Conservation (phyloP, 2,113 vertebrate species). For the Hippocampus abdominalis region DNA sequence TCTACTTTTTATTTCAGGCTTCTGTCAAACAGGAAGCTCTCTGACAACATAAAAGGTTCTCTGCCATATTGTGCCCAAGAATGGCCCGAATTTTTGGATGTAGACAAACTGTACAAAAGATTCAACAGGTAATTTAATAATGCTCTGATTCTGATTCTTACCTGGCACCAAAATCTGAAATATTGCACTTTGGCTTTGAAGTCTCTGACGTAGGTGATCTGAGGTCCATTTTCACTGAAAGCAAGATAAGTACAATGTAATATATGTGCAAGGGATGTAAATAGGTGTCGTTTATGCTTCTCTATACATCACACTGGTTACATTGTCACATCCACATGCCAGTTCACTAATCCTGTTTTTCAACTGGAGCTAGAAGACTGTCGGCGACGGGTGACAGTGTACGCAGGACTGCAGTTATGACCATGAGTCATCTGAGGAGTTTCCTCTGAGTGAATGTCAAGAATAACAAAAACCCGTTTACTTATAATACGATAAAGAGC, state of each 20-base stretch:
- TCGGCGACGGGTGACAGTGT: not conserved
- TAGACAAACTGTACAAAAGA: no score
- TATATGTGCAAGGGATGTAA: not conserved
- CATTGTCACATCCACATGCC: constrained; percentile 1
- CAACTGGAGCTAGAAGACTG: constrained; percentile 3
- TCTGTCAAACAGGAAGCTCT: no score
- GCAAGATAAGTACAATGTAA: not conserved
- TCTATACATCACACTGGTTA: not conserved
- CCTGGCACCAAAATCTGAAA: constrained; percentile 99
- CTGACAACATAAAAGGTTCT: no score
- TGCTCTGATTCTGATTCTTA: constrained; percentile 48
- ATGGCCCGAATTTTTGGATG: no score
- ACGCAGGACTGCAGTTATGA: not conserved
- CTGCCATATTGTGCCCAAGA: not conserved
- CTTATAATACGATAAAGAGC: constrained; percentile 7
- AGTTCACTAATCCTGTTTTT: constrained; percentile 34
- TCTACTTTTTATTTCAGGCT: no score
- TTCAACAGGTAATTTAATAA: not conserved
- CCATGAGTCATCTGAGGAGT: constrained; percentile 12
- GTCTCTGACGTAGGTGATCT: constrained; percentile 95
- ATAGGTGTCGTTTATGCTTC: not conserved
- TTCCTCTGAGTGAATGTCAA: not conserved
- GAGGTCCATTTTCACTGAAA: constrained; percentile 92
- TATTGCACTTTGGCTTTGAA: constrained; percentile 99
- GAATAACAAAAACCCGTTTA: not conserved